These are phyloP conservation scores for Nestor notabilis DNA, from an alignment of 2,113 vertebrate species.

Conservation along the genomic window DNA sequence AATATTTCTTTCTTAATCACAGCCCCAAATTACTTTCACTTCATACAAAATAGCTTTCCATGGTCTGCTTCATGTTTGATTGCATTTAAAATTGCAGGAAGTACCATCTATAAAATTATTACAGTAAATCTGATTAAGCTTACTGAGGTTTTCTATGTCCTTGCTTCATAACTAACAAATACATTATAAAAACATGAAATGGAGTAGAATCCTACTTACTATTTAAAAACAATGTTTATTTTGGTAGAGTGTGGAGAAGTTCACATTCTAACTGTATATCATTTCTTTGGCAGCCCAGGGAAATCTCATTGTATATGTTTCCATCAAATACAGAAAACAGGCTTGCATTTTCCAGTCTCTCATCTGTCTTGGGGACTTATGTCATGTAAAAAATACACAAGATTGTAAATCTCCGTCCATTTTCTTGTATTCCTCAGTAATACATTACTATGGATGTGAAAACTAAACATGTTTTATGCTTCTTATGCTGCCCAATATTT, in stretches of 20 bases:
- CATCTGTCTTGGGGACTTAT: neutral
- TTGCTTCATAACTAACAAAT: neutral
- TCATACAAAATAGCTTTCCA: neutral
- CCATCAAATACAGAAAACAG: conserved; percentile 16
- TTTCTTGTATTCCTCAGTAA: neutral
- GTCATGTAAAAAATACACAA: neutral
- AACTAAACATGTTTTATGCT: neutral
- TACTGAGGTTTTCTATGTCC: neutral
- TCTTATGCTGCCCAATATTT: neutral
- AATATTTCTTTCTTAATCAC: neutral
- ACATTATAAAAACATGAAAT: neutral
- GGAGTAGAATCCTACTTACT: neutral
- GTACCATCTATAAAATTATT: neutral
- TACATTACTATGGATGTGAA: neutral
- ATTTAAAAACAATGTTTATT: neutral
- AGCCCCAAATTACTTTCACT: neutral
- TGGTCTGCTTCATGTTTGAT: neutral
- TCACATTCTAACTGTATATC: neutral
- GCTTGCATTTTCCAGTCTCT: conserved; percentile 19
- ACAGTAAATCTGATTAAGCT: neutral
- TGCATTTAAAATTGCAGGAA: neutral
- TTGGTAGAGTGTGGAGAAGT: neutral
- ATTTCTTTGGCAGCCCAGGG: neutral
- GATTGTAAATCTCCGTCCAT: neutral
- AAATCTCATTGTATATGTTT: neutral